Conservation (phyloP, 2,797 vertebrate species). For the Xenentodon cancila region DNA sequence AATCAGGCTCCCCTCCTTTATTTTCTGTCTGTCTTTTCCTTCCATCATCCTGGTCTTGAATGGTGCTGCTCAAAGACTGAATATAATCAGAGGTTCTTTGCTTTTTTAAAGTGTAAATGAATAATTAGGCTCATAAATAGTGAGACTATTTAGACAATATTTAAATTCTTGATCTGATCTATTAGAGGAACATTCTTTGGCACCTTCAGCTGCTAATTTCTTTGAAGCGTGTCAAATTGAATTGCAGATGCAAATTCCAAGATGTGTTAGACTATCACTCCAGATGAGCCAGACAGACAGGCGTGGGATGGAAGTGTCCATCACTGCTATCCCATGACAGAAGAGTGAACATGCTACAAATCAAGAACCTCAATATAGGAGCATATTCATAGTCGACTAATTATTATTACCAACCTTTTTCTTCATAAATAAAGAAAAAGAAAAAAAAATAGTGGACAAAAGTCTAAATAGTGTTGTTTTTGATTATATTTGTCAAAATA, state of each 20-base stretch:
- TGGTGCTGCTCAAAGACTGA: constrained; percentile 2
- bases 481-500: neutral
- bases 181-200: constrained; percentile 22
- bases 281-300: constrained; percentile 67
- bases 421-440: constrained; percentile 17
- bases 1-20: constrained; percentile 63
- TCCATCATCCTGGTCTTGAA: constrained; percentile 7
- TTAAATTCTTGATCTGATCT: constrained; percentile 32
- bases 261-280: constrained; percentile 63
- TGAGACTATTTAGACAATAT: constrained; percentile 26
- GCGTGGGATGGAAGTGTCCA: constrained; percentile 69
- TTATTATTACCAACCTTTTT: constrained; percentile 28
- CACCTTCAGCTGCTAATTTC: constrained; percentile 60
- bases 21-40: constrained; percentile 29
- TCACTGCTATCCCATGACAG: constrained; percentile 61
- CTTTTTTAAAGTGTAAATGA: constrained; percentile 24
- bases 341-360: constrained; percentile 55
- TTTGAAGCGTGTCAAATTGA: constrained; percentile 71
- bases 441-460: neutral
- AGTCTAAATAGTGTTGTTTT: neutral
- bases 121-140: constrained; percentile 30
- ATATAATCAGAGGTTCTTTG: constrained; percentile 36
- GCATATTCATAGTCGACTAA: constrained; percentile 25
- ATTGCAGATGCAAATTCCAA: constrained; percentile 41
- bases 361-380: constrained; percentile 49